Evolutionary conservation across 2,888 invertebrate genomes (phyloP).

Genomic region (Sturmia bella): DNA sequence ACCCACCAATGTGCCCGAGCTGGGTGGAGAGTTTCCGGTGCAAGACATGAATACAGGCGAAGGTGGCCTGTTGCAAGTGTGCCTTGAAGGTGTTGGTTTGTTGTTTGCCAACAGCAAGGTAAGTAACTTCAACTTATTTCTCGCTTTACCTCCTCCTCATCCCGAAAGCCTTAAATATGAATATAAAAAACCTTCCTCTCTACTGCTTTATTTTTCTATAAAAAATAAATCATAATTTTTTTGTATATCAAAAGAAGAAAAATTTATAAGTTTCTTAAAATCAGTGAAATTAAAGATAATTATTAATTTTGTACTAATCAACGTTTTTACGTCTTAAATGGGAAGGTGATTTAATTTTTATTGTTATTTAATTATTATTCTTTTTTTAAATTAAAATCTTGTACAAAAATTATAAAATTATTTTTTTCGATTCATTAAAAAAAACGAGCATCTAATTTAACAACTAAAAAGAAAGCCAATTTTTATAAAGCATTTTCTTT

Average conservation of each 20-base stretch:
- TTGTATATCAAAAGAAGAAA: constrained; percentile 40
- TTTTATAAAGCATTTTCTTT: constrained; percentile 62
- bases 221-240: constrained; percentile 26
- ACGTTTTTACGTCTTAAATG: constrained; percentile 67
- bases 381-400: constrained; percentile 46
- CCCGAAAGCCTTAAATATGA: constrained; percentile 1
- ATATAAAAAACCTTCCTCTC: constrained; percentile 2
- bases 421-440: constrained; percentile 26
- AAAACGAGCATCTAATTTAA: constrained; percentile 25
- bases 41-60: constrained; percentile 98
- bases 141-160: constrained; percentile 2
- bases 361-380: constrained; percentile 12
- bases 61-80: constrained; percentile 98
- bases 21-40: constrained; percentile 98
- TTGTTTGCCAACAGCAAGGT: constrained; percentile 99
- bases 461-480: constrained; percentile 42
- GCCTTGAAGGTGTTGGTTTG: constrained; percentile 99
- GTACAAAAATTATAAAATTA: constrained; percentile 61
- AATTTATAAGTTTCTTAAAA: constrained; percentile 13
- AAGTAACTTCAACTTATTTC: constrained; percentile 79
- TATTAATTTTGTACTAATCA: constrained; percentile 61
- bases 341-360: constrained; percentile 67
- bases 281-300: constrained; percentile 47
- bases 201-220: constrained; percentile 29
- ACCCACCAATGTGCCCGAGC: constrained; percentile 81